Conservation (phyloP, 2,113 vertebrate genomes). For the Uria aalge region DNA sequence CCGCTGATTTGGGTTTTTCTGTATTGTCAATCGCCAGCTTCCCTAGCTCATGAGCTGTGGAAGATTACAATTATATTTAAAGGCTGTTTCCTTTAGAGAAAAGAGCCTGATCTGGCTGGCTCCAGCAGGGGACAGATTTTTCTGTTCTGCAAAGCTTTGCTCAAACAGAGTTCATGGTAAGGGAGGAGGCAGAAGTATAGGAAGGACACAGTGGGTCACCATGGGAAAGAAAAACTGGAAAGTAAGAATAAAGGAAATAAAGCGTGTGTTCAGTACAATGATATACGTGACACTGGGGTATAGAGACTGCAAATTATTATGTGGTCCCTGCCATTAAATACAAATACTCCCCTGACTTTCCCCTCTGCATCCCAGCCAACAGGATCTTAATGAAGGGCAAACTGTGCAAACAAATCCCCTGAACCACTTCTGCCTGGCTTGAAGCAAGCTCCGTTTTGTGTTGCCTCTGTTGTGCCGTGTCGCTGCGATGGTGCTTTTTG, state of each 20-base stretch:
- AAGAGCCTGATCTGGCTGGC: background rate
- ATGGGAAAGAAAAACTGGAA: background rate
- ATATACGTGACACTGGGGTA: background rate
- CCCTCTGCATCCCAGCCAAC: background rate
- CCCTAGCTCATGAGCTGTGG: background rate
- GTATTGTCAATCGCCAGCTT: background rate
- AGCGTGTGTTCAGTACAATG: background rate
- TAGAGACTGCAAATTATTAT: background rate
- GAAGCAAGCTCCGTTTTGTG: background rate
- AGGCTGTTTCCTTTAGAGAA: background rate
- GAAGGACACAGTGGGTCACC: background rate
- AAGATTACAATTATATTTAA: background rate
- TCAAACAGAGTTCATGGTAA: background rate
- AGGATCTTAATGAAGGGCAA: background rate
- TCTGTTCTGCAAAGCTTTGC: background rate
- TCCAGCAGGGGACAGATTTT: conserved; percentile 4
- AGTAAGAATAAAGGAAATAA: background rate
- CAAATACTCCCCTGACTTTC: background rate
- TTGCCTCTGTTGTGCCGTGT: background rate
- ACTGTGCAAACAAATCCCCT: background rate
- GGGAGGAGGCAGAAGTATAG: background rate
- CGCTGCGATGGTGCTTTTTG: background rate
- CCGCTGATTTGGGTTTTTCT: background rate
- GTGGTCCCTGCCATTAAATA: background rate
- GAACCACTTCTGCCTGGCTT: background rate